These are phyloP conservation scores for Chelonus formosanus DNA, from an alignment of 2,888 invertebrate genomes.

Conservation along the genomic window DNA sequence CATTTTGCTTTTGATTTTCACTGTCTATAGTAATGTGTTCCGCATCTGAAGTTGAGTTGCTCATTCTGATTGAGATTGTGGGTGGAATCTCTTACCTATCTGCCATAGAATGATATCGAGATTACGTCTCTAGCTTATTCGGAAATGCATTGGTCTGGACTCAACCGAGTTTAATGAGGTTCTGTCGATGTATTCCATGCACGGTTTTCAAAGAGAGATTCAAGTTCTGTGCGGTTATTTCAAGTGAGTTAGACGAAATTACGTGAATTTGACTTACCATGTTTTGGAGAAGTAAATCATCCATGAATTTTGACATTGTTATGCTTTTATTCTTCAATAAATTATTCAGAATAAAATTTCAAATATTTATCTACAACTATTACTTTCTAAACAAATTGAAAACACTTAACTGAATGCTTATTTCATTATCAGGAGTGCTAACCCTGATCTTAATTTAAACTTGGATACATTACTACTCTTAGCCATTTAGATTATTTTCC, in stretches of 20 bases:
- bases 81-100: slow-evolving; percentile 11
- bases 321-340: too few relatives aligned
- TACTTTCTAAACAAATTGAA: too few relatives aligned
- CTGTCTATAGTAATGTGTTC: slow-evolving; percentile 26
- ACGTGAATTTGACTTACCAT: neutral
- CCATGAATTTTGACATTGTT: too few relatives aligned
- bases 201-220: neutral
- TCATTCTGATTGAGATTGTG: slow-evolving; percentile 26
- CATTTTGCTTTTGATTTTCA: neutral
- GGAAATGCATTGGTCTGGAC: slow-evolving; percentile 33
- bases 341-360: too few relatives aligned
- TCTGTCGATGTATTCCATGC: slow-evolving; percentile 19
- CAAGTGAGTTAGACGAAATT: slow-evolving; percentile 8
- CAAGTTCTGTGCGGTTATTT: neutral
- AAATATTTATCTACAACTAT: too few relatives aligned
- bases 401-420: too few relatives aligned
- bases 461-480: too few relatives aligned
- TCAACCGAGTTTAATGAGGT: slow-evolving; percentile 40
- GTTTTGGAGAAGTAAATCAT: too few relatives aligned
- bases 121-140: slow-evolving; percentile 25
- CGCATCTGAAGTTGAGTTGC: slow-evolving; percentile 22
- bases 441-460: too few relatives aligned
- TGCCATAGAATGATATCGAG: slow-evolving; percentile 32
- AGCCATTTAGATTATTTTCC: too few relatives aligned
- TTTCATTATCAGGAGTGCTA: too few relatives aligned